phyloP scores from a whole-genome alignment of 1,140 invertebrate genomes.

The Eriosoma lanigerum region DNA sequence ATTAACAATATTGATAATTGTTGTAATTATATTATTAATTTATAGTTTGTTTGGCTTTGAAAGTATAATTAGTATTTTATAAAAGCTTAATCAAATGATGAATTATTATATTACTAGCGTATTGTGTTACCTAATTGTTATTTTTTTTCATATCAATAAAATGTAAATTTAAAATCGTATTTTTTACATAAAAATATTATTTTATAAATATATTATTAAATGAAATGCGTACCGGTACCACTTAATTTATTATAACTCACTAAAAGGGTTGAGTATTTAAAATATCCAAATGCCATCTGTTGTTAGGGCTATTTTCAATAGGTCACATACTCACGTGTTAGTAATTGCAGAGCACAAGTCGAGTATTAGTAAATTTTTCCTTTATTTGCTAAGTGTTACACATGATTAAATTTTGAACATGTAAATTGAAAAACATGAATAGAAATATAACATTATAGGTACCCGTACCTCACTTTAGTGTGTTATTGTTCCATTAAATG shows the following conservation, averaged over 20 bases:
- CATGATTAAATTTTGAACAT: not conserved
- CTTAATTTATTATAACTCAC: slow-evolving; percentile 6
- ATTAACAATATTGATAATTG: not conserved
- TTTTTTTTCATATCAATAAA: too few relatives aligned
- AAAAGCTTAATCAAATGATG: not conserved
- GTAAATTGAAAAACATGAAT: not conserved
- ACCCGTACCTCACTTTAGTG: too few relatives aligned
- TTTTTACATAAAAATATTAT: too few relatives aligned
- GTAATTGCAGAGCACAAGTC: slow-evolving; percentile 10
- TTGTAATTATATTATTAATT: too few relatives aligned
- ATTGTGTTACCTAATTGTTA: too few relatives aligned
- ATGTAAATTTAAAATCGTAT: too few relatives aligned
- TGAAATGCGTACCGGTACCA: not conserved
- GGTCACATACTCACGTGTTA: not conserved
- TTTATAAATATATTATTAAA: not conserved
- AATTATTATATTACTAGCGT: too few relatives aligned
- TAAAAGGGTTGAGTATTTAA: not conserved
- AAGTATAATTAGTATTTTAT: not conserved
- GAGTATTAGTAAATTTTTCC: not conserved
- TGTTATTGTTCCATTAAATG: too few relatives aligned
- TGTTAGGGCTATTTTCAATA: not conserved
- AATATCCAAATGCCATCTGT: slow-evolving; percentile 12
- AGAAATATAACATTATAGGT: too few relatives aligned
- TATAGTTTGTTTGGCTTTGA: not conserved
- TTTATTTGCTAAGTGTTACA: not conserved